Conservation (phyloP, 2,797 vertebrate genomes). For the Siniperca scherzeri region DNA sequence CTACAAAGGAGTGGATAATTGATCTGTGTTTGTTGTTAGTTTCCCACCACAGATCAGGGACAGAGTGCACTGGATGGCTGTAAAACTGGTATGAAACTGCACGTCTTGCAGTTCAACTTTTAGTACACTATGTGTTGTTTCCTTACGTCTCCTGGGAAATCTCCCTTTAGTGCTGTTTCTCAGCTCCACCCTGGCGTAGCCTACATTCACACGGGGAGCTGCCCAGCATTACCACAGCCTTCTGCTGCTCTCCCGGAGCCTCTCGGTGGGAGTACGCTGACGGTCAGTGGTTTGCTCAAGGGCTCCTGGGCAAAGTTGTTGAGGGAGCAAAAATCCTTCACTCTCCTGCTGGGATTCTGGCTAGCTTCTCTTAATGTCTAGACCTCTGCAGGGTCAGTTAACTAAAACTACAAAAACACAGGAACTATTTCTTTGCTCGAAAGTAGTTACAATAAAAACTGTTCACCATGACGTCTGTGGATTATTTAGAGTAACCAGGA, state of each 20-base stretch:
- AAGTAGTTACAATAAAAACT: background rate
- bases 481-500: background rate
- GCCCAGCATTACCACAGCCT: background rate
- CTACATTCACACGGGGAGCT: slow-evolving; percentile 9
- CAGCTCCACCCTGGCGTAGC: slow-evolving; percentile 33
- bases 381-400: background rate
- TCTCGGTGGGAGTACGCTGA: background rate
- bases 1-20: background rate
- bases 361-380: background rate
- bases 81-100: slow-evolving; percentile 31
- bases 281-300: background rate
- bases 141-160: slow-evolving; percentile 32
- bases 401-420: background rate
- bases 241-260: background rate
- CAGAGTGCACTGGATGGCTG: background rate
- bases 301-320: background rate
- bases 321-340: background rate
- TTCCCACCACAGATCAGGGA: slow-evolving; percentile 11
- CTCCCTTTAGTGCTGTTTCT: slow-evolving; percentile 15
- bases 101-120: slow-evolving; percentile 6
- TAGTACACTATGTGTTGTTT: slow-evolving; percentile 16
- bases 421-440: background rate
- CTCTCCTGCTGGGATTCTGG: background rate
- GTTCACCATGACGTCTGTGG: background rate
- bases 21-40: slow-evolving; percentile 18